Base-by-base conservation (phyloP, 2,113 vertebrate genomes). In the Nesoenas mayeri region DNA sequence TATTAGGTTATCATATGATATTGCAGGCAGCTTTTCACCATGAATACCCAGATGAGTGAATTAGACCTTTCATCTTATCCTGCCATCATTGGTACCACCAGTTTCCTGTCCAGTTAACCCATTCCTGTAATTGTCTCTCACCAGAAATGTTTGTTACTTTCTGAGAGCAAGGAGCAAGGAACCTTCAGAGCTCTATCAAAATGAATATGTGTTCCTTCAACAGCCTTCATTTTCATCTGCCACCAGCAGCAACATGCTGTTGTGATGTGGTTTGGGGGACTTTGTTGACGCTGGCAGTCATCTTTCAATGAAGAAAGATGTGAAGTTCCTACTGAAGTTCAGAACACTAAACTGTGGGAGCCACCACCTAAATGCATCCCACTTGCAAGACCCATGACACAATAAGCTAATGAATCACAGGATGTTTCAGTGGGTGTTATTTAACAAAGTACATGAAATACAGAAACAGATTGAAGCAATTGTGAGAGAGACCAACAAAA, bases 381-480 rank as follows among this genome's bases (percentile, higher is more conserved):
- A 73, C 19, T 92, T 86, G 56, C 67, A 83, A 88, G 60, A 74
- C 16, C 25, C 44, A 66, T 88, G 82, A 92, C 88, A 92, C 95
- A 92, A 58, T 58, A 80, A 86, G 20, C 29, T 84, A 84, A 74
- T 95, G 94, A 96, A 74, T 94, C 91, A 91, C 66, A 91, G 29
- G 72, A 84, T 88, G 60, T 64, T 97, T 86, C 92, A 95, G 64
- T 91, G 94, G 64, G 69, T 93, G 88, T 93, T 93, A 71, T 62
- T 88, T 78, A 83, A 84, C 84, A 28, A 92, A 80, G 56, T 51
- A 51, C 60, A 88, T 60, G 51, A 86, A 92, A 94, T 84, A 91
- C 47, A 92, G 88, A 88, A 92, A 93, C 91, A 92, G 51, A 91
- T 32, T 89, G 92, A 95, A 96, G 54, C 62, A 85, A 89, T 73